Evolutionary conservation across 2,113 vertebrate species (phyloP), one percentile per base, ranked within the genome.

Genomic region (Trochalopteron elliotii): DNA sequence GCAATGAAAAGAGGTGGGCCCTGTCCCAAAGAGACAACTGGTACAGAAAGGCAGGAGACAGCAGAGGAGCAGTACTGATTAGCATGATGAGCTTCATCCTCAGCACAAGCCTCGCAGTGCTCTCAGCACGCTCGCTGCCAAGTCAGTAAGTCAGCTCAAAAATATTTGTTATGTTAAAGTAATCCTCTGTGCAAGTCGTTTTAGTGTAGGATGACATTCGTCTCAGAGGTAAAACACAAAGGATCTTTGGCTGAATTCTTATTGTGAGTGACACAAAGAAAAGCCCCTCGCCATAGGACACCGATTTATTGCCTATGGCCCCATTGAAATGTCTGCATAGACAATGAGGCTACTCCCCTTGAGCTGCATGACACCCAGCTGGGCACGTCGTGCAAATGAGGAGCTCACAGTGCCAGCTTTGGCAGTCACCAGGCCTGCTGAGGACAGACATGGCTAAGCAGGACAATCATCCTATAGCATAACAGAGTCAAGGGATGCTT

Each of bases 101-200:
- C 82, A 75, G 76, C 56, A 81, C n/a, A 71, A 88, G 82, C 12
- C 76, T 80, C 0, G 0, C 39, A 70, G 63, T 3, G 23, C 64
- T 83, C 79, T 65, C 92, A 91, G 93, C 67, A 77, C 0, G 1
- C 52, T 64, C 0, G 0, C 63, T 91, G 90, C 64, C 91, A 67
- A 72, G 82, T 7, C 7, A 3, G 63, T 78, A 94, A 96, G 60
- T 63, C 85, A 92, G 76, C 85, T 67, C 65, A 28, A 33, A 95
- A 91, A 85, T 86, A 90, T 85, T 56, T 93, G 89, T 91, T 85
- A 87, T 37, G 74, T 57, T 92, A 50, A 90, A 94, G 71, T 65
- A 89, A 94, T 65, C 88, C 81, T 65, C 81, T 55, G 44, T 42
- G 70, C 45, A 78, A 57, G 65, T 45, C 13, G 0, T 53, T 85